phyloP scores from a whole-genome alignment of 2,113 vertebrate genomes.

The Cynopterus brachyotis region DNA sequence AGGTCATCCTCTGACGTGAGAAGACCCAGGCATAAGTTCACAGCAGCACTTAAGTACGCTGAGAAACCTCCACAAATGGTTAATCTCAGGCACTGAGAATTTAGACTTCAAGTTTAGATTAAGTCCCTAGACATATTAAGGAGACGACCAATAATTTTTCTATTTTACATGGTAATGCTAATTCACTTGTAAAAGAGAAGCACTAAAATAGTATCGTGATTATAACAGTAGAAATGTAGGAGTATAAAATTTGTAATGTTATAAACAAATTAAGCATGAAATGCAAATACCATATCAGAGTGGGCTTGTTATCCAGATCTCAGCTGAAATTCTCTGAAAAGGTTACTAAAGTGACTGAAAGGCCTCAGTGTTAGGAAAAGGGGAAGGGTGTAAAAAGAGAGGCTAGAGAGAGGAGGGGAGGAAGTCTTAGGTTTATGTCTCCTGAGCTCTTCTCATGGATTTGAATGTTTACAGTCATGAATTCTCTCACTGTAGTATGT shows the following conservation, averaged over 20 bases:
- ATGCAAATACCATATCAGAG: slow-evolving; percentile 59
- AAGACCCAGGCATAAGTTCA: neutral
- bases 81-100: neutral
- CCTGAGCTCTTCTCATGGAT: neutral
- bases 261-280: slow-evolving; percentile 50
- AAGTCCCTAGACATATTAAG: neutral
- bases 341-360: neutral
- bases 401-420: neutral
- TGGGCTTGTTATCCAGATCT: neutral
- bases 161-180: slow-evolving; percentile 33
- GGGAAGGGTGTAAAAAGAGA: neutral
- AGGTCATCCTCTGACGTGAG: neutral
- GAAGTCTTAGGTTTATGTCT: neutral
- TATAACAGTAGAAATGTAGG: slow-evolving; percentile 57
- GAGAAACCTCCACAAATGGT: neutral
- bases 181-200: slow-evolving; percentile 53
- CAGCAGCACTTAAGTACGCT: neutral
- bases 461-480: neutral
- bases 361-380: neutral
- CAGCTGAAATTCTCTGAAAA: slow-evolving; percentile 1
- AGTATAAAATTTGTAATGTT: slow-evolving; percentile 43
- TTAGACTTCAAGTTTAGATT: neutral
- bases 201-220: slow-evolving; percentile 33
- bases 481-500: neutral
- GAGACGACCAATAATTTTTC: slow-evolving; percentile 26